Conservation (phyloP, 2,888 invertebrate genomes). For the Epinotia demarniana region DNA sequence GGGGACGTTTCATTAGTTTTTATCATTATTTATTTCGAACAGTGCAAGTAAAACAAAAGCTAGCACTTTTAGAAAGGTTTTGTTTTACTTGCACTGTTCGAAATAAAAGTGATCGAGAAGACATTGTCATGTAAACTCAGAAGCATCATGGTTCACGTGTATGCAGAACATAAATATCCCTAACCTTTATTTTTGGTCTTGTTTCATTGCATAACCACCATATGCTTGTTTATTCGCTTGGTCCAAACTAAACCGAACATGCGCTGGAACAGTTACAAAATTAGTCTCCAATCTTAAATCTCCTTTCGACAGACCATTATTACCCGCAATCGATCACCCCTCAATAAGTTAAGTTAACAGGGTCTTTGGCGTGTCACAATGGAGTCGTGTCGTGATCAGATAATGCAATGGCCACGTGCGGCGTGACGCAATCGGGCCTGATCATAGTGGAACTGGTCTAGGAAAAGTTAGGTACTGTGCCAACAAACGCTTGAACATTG, state of each 20-base stretch:
- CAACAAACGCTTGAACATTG: too few relatives aligned
- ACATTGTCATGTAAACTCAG: too few relatives aligned
- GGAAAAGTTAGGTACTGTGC: background rate
- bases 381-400: conserved; percentile 30
- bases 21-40: too few relatives aligned
- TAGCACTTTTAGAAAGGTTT: too few relatives aligned
- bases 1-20: too few relatives aligned
- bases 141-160: too few relatives aligned
- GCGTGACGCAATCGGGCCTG: conserved; percentile 15
- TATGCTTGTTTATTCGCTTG: background rate
- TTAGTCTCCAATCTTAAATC: conserved; percentile 21
- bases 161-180: too few relatives aligned
- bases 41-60: too few relatives aligned
- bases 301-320: conserved; percentile 5
- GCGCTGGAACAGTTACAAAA: background rate
- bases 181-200: too few relatives aligned
- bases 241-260: background rate
- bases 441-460: conserved; percentile 6
- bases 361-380: conserved; percentile 17
- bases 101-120: too few relatives aligned
- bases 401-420: conserved; percentile 29
- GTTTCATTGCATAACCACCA: too few relatives aligned
- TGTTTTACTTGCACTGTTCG: too few relatives aligned
- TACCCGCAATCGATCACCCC: conserved; percentile 21
- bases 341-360: conserved; percentile 4